Conservation (phyloP, 2,113 vertebrate genomes). For the Oreochromis niloticus region DNA sequence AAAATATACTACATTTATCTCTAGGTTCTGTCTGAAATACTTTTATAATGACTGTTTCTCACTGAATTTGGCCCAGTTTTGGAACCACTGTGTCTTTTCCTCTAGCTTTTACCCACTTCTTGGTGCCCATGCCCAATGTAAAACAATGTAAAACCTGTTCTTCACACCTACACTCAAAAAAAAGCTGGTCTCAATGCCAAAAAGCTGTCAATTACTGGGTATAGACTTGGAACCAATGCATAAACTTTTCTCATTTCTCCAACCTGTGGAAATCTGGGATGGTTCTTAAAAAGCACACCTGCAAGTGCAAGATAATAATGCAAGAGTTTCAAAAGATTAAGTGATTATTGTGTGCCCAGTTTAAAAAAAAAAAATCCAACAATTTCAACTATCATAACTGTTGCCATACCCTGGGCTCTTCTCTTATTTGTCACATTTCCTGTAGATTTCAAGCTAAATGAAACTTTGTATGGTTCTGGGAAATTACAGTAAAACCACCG, state of each 20-base stretch:
- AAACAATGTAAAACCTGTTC: not conserved
- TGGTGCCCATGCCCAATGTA: not conserved
- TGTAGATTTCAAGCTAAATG: not conserved
- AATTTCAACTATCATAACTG: not conserved
- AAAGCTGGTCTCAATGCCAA: not conserved
- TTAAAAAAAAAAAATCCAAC: too few relatives aligned
- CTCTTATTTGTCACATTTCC: not conserved
- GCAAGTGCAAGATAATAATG: not conserved
- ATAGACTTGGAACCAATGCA: not conserved
- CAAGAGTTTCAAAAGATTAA: not conserved
- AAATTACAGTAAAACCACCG: slow-evolving; percentile 13
- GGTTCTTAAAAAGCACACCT: not conserved
- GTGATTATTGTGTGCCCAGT: not conserved
- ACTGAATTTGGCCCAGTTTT: not conserved
- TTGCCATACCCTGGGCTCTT: not conserved
- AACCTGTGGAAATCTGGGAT: not conserved
- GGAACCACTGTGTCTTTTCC: not conserved
- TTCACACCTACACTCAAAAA: not conserved
- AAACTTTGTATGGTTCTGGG: not conserved
- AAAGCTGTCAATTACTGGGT: not conserved
- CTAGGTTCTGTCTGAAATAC: not conserved
- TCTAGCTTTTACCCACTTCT: not conserved
- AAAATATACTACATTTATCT: not conserved
- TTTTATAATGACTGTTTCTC: not conserved
- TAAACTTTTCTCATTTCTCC: not conserved